phyloP scores from a whole-genome alignment of 30 jellyfish, hydroid and myxozoan species.

The Cassiopea andromeda region DNA sequence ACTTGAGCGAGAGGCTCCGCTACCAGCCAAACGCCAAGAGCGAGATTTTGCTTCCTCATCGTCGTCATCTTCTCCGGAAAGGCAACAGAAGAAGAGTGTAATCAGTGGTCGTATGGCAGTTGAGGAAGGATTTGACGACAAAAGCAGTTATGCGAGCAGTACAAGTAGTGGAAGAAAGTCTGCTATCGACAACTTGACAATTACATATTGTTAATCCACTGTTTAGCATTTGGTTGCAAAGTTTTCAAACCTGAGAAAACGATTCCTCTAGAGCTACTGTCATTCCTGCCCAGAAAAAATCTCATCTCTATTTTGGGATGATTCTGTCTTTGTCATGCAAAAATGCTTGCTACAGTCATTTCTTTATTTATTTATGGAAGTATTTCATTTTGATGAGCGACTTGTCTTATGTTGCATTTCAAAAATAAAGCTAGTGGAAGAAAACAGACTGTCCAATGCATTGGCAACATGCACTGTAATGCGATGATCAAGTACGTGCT shows the following conservation, averaged over 20 bases:
- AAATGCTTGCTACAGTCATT: too few species aligned
- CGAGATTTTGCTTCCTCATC: slow-evolving; percentile 1
- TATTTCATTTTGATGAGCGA: too few species aligned
- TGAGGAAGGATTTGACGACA: slow-evolving; percentile 43
- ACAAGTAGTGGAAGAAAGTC: slow-evolving; percentile 23
- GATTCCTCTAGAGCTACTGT: too few species aligned
- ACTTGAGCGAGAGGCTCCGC: slow-evolving; percentile 10
- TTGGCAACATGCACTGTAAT: too few species aligned
- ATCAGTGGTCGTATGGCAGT: slow-evolving; percentile 29
- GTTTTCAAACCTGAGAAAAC: neutral
- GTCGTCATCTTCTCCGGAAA: slow-evolving; percentile 16
- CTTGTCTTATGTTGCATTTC: too few species aligned
- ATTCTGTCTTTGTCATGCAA: too few species aligned
- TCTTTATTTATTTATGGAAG: too few species aligned
- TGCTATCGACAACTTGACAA: slow-evolving; percentile 14
- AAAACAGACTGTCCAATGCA: too few species aligned
- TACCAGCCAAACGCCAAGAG: slow-evolving; percentile 23
- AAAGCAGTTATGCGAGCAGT: slow-evolving; percentile 34
- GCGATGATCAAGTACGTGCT: too few species aligned
- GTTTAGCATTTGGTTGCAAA: neutral
- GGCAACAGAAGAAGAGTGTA: neutral
- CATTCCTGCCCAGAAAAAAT: too few species aligned
- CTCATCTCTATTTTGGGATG: too few species aligned
- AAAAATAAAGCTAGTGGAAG: too few species aligned
- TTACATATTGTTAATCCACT: slow-evolving; percentile 6